Conservation (phyloP, 2,888 invertebrate genomes). For the Taenaris catops region DNA sequence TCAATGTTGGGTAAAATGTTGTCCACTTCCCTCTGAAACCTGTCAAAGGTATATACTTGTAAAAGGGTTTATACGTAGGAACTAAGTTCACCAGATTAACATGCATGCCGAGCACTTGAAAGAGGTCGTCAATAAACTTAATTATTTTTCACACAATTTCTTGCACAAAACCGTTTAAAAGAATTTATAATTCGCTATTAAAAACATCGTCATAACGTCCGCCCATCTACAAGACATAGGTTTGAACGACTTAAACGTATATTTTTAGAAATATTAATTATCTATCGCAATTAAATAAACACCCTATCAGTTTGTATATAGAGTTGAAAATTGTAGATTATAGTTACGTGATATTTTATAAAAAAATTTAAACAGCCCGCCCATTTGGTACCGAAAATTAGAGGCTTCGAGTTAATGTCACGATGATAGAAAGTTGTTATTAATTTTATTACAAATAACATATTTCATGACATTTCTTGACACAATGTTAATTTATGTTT, state of each 20-base stretch:
- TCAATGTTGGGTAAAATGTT: too few species aligned
- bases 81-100: too few species aligned
- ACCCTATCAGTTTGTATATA: constrained; percentile 7
- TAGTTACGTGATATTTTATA: constrained; percentile 18
- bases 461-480: constrained; percentile 23
- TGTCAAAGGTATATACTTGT: too few species aligned
- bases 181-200: constrained; percentile 32
- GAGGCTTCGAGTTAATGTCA: constrained; percentile 55
- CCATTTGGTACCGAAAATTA: constrained; percentile 47
- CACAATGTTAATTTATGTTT: neutral
- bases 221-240: constrained; percentile 46
- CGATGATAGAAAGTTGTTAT: constrained; percentile 45
- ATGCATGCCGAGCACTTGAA: too few species aligned
- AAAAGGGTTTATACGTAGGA: too few species aligned
- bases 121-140: too few species aligned
- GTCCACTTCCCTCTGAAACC: too few species aligned
- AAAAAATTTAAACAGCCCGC: constrained; percentile 41
- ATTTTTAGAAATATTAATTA: constrained; percentile 29
- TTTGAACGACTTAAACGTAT: constrained; percentile 41
- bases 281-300: neutral
- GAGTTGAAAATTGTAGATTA: constrained; percentile 19
- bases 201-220: constrained; percentile 42
- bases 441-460: constrained; percentile 37
- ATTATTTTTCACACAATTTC: neutral
- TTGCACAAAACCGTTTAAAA: constrained; percentile 18